phyloP scores from a whole-genome alignment of 2,113 vertebrate genomes.

The Peromyscus californicus region DNA sequence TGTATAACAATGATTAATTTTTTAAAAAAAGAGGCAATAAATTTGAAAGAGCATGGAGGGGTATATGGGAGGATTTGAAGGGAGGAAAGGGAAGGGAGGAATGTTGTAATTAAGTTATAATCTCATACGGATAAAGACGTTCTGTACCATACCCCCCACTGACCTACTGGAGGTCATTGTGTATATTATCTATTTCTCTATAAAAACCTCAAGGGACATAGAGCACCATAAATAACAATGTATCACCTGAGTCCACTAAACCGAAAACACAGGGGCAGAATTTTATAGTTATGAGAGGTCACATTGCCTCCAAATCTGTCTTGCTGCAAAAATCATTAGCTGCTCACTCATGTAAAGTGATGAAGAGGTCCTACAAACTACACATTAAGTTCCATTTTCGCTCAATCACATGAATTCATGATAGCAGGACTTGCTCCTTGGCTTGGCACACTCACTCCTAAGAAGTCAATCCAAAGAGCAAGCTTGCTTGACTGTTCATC shows the following conservation, averaged over 20 bases:
- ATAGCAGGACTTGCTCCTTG: background rate
- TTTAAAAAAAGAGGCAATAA: background rate
- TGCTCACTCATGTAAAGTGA: background rate
- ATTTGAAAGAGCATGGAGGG: background rate
- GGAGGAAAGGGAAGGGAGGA: background rate
- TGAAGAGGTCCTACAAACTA: background rate
- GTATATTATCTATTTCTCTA: background rate
- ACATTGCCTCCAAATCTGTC: background rate
- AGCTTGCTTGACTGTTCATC: background rate
- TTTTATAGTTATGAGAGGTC: background rate
- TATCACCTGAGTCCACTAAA: too few relatives aligned
- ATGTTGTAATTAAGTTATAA: background rate
- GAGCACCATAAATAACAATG: background rate
- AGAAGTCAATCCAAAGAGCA: background rate
- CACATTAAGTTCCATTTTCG: background rate
- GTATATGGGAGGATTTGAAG: background rate
- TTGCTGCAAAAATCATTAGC: background rate
- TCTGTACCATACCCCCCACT: background rate
- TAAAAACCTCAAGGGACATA: background rate
- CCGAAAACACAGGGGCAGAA: background rate
- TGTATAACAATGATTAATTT: background rate
- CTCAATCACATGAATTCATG: background rate
- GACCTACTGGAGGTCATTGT: background rate
- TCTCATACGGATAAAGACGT: background rate
- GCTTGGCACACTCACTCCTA: background rate